phyloP scores from a whole-genome alignment of 2,113 vertebrate species.

The Calyptomena viridis region DNA sequence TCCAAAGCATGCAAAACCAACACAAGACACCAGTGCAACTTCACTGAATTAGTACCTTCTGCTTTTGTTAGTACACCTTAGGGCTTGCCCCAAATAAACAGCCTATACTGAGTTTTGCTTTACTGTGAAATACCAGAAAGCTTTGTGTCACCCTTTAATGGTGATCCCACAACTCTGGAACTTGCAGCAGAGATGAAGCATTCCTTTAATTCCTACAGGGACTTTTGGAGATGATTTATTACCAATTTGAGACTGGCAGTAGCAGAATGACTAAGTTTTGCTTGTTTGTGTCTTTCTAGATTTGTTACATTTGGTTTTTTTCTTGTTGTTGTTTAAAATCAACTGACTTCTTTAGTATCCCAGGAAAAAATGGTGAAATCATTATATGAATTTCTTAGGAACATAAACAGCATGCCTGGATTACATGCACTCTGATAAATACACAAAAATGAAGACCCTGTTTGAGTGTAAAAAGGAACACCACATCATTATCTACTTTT shows the following conservation, averaged over 20 bases:
- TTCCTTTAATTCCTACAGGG: constrained; percentile 28
- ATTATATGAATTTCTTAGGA: background rate
- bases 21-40: background rate
- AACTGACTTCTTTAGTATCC: background rate
- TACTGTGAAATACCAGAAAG: background rate
- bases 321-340: background rate
- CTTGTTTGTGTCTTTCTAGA: background rate
- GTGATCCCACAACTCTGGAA: background rate
- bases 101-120: background rate
- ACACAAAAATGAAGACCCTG: constrained; percentile 27
- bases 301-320: background rate
- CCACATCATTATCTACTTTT: background rate
- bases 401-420: constrained; percentile 30
- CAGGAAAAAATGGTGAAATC: background rate
- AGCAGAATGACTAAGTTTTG: background rate
- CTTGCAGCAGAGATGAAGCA: background rate
- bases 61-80: constrained; percentile 17
- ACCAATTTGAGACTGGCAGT: background rate
- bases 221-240: background rate
- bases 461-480: constrained; percentile 47
- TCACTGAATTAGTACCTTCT: background rate
- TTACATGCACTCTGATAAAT: constrained; percentile 19
- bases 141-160: background rate
- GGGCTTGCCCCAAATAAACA: background rate
- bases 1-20: constrained; percentile 37